These are phyloP conservation scores for Macroglossus sobrinus DNA, from an alignment of 2,113 vertebrate genomes.

Conservation along the genomic window DNA sequence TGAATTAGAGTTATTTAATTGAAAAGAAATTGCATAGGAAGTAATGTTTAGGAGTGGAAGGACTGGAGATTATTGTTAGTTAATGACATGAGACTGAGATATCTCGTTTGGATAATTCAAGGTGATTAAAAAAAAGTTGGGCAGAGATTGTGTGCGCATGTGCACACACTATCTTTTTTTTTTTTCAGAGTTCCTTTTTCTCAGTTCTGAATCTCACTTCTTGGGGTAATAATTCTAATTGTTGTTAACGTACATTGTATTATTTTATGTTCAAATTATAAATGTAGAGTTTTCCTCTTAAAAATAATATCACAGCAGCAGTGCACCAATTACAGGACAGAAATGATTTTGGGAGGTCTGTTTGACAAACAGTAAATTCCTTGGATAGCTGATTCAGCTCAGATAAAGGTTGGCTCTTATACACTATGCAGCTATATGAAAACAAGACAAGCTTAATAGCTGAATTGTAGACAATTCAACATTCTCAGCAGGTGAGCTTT, in stretches of 20 bases:
- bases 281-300: neutral
- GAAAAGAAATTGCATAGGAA: neutral
- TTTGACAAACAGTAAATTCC: neutral
- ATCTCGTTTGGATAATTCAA: neutral
- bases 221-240: neutral
- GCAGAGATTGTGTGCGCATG: no score
- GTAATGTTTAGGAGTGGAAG: neutral
- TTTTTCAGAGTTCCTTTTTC: neutral
- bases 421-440: neutral
- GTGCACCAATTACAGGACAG: neutral
- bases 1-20: neutral
- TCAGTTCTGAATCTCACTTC: neutral
- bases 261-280: neutral
- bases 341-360: neutral
- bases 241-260: neutral
- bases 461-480: neutral
- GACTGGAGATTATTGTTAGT: neutral
- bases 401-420: neutral
- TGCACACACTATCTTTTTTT: accelerated
- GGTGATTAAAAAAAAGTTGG: neutral
- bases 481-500: conserved; percentile 42
- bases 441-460: conserved; percentile 27
- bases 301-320: neutral
- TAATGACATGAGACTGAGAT: neutral
- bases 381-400: neutral